Evolutionary conservation across 2,888 invertebrate species (phyloP).

Genomic region (Agrochola circellaris): DNA sequence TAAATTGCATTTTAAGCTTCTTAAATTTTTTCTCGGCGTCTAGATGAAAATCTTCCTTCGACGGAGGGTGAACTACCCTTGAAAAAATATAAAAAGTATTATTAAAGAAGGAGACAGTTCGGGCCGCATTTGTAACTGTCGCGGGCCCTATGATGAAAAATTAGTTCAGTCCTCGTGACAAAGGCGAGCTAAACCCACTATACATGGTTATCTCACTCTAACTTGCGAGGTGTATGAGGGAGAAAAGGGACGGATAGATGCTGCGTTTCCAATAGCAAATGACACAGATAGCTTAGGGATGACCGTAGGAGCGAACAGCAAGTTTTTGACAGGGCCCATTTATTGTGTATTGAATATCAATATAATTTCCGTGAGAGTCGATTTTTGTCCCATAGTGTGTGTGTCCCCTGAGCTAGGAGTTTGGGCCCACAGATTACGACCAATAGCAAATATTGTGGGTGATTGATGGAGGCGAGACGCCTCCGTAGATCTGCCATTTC

Average conservation of each 20-base stretch:
- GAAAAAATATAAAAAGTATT: slow-evolving; percentile 90
- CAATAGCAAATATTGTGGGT: slow-evolving; percentile 88
- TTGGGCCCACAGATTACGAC: slow-evolving; percentile 88
- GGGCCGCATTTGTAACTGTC: slow-evolving; percentile 91
- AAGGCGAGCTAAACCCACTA: slow-evolving; percentile 89
- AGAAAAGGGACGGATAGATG: slow-evolving; percentile 76
- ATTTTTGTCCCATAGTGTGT: slow-evolving; percentile 88
- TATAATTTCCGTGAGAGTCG: slow-evolving; percentile 90
- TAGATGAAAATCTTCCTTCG: slow-evolving; percentile 88
- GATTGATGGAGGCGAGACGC: slow-evolving; percentile 85
- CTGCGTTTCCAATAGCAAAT: slow-evolving; percentile 90
- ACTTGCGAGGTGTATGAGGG: slow-evolving; percentile 71
- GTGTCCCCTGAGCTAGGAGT: slow-evolving; percentile 85
- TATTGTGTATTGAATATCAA: slow-evolving; percentile 91
- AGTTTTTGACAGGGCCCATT: slow-evolving; percentile 91
- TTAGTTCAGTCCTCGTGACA: slow-evolving; percentile 90
- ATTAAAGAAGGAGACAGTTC: slow-evolving; percentile 91
- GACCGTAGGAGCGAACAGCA: slow-evolving; percentile 91
- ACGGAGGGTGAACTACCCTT: slow-evolving; percentile 89
- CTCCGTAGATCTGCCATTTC: slow-evolving; percentile 76
- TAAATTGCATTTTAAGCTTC: slow-evolving; percentile 87
- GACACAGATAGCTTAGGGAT: slow-evolving; percentile 91
- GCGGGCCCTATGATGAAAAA: slow-evolving; percentile 91
- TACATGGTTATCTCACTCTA: slow-evolving; percentile 83
- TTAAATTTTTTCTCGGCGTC: slow-evolving; percentile 83